Evolutionary conservation across 30 jellyfish, hydroid and myxozoan genomes (phyloP), one percentile per base, ranked within the genome.

Genomic region (Cassiopea xamachana): DNA sequence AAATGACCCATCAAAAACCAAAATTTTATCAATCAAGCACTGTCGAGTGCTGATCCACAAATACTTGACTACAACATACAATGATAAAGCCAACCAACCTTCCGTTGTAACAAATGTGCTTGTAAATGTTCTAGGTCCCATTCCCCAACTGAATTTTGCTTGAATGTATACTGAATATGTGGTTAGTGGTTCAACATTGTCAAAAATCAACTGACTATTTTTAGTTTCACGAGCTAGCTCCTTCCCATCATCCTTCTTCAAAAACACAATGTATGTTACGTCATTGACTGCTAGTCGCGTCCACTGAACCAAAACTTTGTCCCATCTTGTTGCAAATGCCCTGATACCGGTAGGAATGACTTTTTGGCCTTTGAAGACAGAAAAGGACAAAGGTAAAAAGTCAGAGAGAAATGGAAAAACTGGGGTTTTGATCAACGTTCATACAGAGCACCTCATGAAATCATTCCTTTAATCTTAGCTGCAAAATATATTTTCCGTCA

Each of bases 151-250:
- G 48, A 82, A 72, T 17, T 17, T 68, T 1, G 80, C 73, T 58
- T 82, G 90, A 59, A 82, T 68, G 19, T 82, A 73, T 1, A 67
- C 82, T 13, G 82, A 17, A n/a, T 82, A 82, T 7, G 82, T 82
- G 3, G 83, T 82, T 10, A 82, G 51, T 7, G 90, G 90, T 51
- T 45, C 15, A 14, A 82, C 49, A 49, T 48, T 19, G 70, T 68
- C 81, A 45, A 82, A 82, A 13, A 82, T 0, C 1, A 82, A 60
- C 16, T 62, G 50, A 19, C 48, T 82, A 48, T n/a, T 17, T 12
- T 44, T 82, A 7, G 90, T 82, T 44, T 82, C 82, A 16, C 73
- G 60, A 9, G 71, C 39, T 61, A 47, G 82, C 82, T 82, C 73
- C 47, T n/a, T 39, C 39, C 73, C 82, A n/a, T 72, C 59, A 48